Conservation (phyloP, 2,888 invertebrate genomes). For the Smittia sp. region DNA sequence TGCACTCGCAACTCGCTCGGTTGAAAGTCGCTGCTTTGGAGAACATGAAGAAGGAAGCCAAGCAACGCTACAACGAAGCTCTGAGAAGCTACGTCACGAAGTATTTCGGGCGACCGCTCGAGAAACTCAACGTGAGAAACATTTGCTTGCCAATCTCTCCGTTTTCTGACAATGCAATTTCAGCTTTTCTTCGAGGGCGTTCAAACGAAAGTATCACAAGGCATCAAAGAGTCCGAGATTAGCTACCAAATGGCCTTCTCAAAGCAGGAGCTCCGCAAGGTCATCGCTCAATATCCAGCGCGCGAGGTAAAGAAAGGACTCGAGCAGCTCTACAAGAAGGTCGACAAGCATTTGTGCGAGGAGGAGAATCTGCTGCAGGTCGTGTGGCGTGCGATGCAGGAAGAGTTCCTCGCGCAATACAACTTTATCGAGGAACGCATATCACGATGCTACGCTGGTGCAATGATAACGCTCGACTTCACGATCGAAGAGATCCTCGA, state of each 20-base stretch:
- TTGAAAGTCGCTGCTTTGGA: slow-evolving; percentile 89
- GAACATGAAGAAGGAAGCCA: slow-evolving; percentile 82
- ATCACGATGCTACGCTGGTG: slow-evolving; percentile 93
- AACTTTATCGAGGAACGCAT: slow-evolving; percentile 89
- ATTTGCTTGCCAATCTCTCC: neutral
- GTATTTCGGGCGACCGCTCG: slow-evolving; percentile 90
- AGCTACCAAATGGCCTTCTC: slow-evolving; percentile 97
- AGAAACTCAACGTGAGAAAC: slow-evolving; percentile 78
- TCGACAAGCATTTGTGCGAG: slow-evolving; percentile 96
- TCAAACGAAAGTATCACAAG: slow-evolving; percentile 85
- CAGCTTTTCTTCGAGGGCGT: slow-evolving; percentile 97
- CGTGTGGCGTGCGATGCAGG: slow-evolving; percentile 99
- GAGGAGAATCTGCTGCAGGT: slow-evolving; percentile 90
- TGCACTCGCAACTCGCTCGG: slow-evolving; percentile 81
- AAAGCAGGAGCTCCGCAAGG: slow-evolving; percentile 92
- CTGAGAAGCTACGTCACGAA: slow-evolving; percentile 87
- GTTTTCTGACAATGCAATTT: too few relatives aligned
- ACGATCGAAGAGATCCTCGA: slow-evolving; percentile 91
- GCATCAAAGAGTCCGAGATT: slow-evolving; percentile 95
- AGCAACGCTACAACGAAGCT: slow-evolving; percentile 84
- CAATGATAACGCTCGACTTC: slow-evolving; percentile 91
- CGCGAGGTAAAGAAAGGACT: slow-evolving; percentile 90
- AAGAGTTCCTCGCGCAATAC: slow-evolving; percentile 96
- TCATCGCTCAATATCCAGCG: slow-evolving; percentile 91
- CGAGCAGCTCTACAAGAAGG: slow-evolving; percentile 89